Percentiles rank a stretch among this genome's conserved stretches.
These are phyloP conservation scores for Dendroctonus ponderosae DNA, from an alignment of 1,140 invertebrate species.

Conservation along the genomic window DNA sequence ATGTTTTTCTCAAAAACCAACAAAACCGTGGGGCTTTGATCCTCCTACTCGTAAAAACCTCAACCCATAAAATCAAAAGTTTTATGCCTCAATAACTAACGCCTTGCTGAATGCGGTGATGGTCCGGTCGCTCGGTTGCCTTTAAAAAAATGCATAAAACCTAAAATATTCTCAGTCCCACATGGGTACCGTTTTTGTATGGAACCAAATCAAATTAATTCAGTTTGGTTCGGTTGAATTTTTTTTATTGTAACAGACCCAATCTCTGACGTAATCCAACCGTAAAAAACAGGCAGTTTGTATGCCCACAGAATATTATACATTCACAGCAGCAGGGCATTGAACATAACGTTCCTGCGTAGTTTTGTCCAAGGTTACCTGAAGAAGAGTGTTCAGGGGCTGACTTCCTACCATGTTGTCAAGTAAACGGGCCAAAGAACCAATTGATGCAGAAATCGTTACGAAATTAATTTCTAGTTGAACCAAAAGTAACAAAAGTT, in stretches of 20 bases:
- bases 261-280: constrained; percentile 25
- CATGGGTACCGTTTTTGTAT: constrained; percentile 7
- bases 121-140: too few species aligned
- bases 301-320: constrained; percentile 24
- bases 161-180: background rate
- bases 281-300: constrained; percentile 26
- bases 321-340: constrained; percentile 25
- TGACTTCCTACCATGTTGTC: background rate
- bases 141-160: too few species aligned
- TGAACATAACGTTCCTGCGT: constrained; percentile 33
- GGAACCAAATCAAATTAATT: constrained; percentile 17
- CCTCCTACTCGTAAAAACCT: too few species aligned
- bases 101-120: too few species aligned
- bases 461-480: too few species aligned
- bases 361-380: constrained; percentile 24
- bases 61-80: too few species aligned
- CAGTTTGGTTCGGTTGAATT: constrained; percentile 9
- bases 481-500: background rate
- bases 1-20: too few species aligned
- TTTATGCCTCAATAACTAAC: too few species aligned
- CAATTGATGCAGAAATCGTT: too few species aligned
- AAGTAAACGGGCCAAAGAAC: too few species aligned
- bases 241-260: constrained; percentile 10
- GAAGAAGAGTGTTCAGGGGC: constrained; percentile 11
- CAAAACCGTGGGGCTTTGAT: too few species aligned